Conservation (phyloP, 2,113 vertebrate species). For the Aythya baeri region DNA sequence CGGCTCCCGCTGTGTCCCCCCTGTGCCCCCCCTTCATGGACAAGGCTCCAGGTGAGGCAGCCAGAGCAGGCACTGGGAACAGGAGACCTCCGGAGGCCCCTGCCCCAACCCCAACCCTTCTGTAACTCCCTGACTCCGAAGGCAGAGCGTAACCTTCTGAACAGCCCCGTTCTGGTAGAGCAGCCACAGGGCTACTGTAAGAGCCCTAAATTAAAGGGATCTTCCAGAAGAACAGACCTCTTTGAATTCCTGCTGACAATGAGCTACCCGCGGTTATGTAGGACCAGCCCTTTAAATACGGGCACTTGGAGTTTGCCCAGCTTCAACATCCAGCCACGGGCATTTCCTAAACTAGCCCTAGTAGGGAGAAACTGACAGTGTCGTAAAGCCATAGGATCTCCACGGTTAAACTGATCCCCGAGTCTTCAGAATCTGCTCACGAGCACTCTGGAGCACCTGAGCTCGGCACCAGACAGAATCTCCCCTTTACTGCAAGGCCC, state of each 20-base stretch:
- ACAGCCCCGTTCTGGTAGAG: too few relatives aligned
- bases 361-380: not conserved
- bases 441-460: accelerated
- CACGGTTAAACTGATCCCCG: not conserved
- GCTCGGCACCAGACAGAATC: accelerated
- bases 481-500: not conserved
- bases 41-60: too few relatives aligned
- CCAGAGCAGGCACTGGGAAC: too few relatives aligned
- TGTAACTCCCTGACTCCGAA: too few relatives aligned
- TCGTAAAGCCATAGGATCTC: not conserved
- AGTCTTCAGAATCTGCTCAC: not conserved
- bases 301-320: not conserved
- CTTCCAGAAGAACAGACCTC: not conserved
- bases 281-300: not conserved
- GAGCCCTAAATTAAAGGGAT: not conserved
- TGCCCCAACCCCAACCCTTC: too few relatives aligned
- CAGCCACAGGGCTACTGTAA: too few relatives aligned
- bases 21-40: too few relatives aligned
- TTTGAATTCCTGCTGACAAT: not conserved
- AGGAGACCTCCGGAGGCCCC: too few relatives aligned
- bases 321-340: not conserved
- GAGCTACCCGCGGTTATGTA: not conserved
- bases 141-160: not conserved
- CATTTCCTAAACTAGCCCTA: too few relatives aligned
- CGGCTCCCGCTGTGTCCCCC: too few relatives aligned